A percentile compares a stretch with the other conserved stretches of the same genome.
Conservation (phyloP, 2,888 invertebrate genomes). For the Drosophila rubida region DNA sequence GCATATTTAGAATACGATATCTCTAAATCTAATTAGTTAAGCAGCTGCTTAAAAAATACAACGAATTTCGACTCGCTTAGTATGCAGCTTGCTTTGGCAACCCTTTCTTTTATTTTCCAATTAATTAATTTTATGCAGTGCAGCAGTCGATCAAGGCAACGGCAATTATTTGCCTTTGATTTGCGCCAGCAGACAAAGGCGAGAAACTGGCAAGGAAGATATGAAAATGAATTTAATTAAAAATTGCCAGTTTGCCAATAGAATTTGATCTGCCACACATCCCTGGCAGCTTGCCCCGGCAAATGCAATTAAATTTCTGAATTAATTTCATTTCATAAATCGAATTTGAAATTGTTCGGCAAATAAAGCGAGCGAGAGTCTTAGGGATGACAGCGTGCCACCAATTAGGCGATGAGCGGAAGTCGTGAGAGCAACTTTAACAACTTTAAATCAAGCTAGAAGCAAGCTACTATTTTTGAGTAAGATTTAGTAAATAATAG, state of each 20-base stretch:
- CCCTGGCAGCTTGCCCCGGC: background rate
- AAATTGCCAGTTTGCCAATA: conserved; percentile 47
- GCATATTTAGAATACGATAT: no score
- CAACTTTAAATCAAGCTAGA: background rate
- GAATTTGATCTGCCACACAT: conserved; percentile 14
- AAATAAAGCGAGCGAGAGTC: conserved; percentile 24
- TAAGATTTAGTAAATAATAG: no score
- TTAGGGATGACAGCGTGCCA: conserved; percentile 13
- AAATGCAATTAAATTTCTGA: conserved; percentile 59
- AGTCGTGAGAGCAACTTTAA: no score
- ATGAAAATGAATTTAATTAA: conserved; percentile 71
- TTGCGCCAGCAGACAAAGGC: conserved; percentile 41
- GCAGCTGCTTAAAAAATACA: background rate
- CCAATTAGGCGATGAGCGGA: background rate
- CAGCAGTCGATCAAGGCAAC: conserved; percentile 9
- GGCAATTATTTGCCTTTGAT: conserved; percentile 49
- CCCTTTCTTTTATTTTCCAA: conserved; percentile 11
- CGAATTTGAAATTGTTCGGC: conserved; percentile 53
- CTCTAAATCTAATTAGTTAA: background rate
- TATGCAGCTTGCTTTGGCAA: background rate
- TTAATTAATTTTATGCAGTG: conserved; percentile 21
- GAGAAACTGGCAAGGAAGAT: conserved; percentile 23
- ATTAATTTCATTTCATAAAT: conserved; percentile 66
- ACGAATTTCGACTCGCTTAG: background rate
- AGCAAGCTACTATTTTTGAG: no score